Base-by-base conservation (phyloP, 1,140 invertebrate species). In the Hesperophylax magnus region DNA sequence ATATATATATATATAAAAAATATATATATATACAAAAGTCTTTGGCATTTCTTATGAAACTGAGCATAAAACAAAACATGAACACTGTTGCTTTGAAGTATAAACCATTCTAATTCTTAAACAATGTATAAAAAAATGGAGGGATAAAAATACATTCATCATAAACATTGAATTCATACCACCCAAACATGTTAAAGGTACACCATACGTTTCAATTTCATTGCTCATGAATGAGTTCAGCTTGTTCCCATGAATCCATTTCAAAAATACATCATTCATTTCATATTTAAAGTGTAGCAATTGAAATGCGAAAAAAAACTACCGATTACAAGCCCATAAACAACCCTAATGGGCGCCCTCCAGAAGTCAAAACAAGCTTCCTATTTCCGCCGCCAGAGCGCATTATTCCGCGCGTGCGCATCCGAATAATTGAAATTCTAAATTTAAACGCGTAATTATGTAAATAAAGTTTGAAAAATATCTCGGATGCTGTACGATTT, bases 331-430 rank as follows among this genome's bases (percentile, higher is more conserved):
- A 83, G 65, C 82, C 39, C 76, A 81, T 83, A 83, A 83, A 83
- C 82, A 83, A 76, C 79, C 79, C 77, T 69, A 78, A 76, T 75
- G 79, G 78, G 63, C 27, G 71, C 77, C 72, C 61, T 77, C 20
- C 54, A 63, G 52, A 60, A 80, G 72, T 80, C 81, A 77, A 82
- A 80, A 80, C 81, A 80, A 47, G 34, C 72, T 31, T 47, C 58
- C 53, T 27, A 53, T 22, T 60, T 71, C 54, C 69, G 78, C 8
- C 60, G 22, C 65, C 8, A 31, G 61, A 52, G 77, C 72, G 58
- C 77, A 79, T 81, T 83, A 83, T 67, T 54, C 24, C 82, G 82
- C 82, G 76, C 77, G 82, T 83, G 82, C 69, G 79, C 65, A 60
- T 56, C 60, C 60, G 67, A 71, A 83, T 54, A 82, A 82, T 82